phyloP scores from a whole-genome alignment of 2,797 vertebrate species.

The Heterohyrax brucei region DNA sequence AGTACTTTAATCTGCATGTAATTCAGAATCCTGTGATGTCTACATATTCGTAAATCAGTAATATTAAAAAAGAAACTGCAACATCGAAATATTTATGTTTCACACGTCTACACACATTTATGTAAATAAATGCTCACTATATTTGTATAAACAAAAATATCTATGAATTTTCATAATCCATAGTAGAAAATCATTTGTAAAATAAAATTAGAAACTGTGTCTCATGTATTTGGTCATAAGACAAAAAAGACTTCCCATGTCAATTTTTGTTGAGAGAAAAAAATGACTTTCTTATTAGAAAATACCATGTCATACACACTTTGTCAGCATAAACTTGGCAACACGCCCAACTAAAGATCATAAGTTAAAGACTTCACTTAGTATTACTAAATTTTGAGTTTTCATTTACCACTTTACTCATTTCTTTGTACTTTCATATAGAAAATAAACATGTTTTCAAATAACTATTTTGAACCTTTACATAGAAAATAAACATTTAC shows the following conservation, averaged over 20 bases:
- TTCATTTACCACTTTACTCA: not conserved
- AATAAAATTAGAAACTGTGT: not conserved
- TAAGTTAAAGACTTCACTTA: not conserved
- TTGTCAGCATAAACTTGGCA: not conserved
- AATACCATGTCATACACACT: not conserved
- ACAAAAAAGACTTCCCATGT: not conserved
- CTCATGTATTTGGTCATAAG: not conserved
- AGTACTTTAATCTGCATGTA: slow-evolving; percentile 39
- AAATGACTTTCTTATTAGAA: not conserved
- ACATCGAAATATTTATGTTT: not conserved
- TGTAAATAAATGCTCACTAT: not conserved
- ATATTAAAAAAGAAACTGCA: not conserved
- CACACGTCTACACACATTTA: not conserved
- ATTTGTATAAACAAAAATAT: slow-evolving; percentile 12
- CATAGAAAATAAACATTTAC: not conserved
- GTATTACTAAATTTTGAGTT: not conserved
- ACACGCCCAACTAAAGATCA: not conserved
- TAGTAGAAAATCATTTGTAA: not conserved
- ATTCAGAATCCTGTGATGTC: not conserved
- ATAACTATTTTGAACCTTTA: not conserved
- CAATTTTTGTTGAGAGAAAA: slow-evolving; percentile 27
- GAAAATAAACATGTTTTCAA: not conserved
- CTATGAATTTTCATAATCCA: not conserved
- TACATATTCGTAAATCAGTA: not conserved
- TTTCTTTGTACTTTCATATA: not conserved